These are phyloP conservation scores for Hirtodrosophila confusa DNA, from an alignment of 2,888 invertebrate species.

Conservation along the genomic window DNA sequence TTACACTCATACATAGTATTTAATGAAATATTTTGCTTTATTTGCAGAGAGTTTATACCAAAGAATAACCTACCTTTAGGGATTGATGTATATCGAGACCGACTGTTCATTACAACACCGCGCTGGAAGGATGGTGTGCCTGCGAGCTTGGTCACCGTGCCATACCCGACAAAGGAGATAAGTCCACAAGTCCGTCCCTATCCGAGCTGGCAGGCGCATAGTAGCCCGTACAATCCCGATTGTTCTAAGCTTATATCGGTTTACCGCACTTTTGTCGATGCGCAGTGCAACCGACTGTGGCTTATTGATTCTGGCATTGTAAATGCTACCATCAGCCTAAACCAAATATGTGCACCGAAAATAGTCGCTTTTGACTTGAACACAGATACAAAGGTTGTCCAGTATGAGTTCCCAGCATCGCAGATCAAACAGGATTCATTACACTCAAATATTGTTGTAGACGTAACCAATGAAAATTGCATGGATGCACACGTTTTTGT, in stretches of 20 bases:
- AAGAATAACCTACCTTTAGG: constrained; percentile 91
- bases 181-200: constrained; percentile 89
- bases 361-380: constrained; percentile 89
- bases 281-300: constrained; percentile 90
- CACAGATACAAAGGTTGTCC: constrained; percentile 87
- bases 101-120: constrained; percentile 90
- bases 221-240: constrained; percentile 83
- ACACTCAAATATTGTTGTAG: constrained; percentile 86
- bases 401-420: constrained; percentile 87
- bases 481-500: constrained; percentile 87
- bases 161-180: constrained; percentile 86
- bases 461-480: constrained; percentile 85
- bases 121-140: constrained; percentile 91
- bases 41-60: constrained; percentile 87
- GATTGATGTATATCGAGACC: constrained; percentile 88
- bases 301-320: constrained; percentile 92
- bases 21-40: not conserved
- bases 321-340: constrained; percentile 88
- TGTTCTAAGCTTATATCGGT: constrained; percentile 91
- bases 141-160: constrained; percentile 89
- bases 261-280: constrained; percentile 90
- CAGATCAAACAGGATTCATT: constrained; percentile 88
- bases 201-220: constrained; percentile 87
- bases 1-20: no score
- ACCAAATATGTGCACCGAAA: constrained; percentile 90